Base-by-base conservation (phyloP, 2,888 invertebrate genomes). In the Lochmaea crataegi region DNA sequence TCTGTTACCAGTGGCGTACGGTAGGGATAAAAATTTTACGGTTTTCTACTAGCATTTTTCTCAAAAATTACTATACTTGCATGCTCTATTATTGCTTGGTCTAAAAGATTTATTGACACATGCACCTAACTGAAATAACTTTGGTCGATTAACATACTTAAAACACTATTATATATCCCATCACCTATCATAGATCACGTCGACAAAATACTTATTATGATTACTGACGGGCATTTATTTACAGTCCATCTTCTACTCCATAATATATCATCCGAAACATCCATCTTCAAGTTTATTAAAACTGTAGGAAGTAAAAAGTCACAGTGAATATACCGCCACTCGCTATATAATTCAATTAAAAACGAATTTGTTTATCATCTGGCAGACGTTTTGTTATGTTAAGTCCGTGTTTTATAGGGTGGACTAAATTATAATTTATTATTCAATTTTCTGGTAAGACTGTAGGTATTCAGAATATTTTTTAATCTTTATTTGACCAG, bases 361-460 rank as follows among this genome's bases (percentile, higher is more conserved):
- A 66, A 56, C 14, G 56, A 66, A 56, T 66, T 66, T 66, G 66
- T 57, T 66, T 66, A 42, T 66, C 66, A 56, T 66, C 56, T 12
- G 12, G n/a, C 48, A 53, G 65, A 38, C 32, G 32, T 51, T 51
- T 16, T 22, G 42, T 18, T 51, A 64, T 12, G 10, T 41, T 11
- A 41, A 56, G 56, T 26, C 26, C 16, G 6, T 38, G 7, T 32
- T 9, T 22, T 65, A 65, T 53, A 53, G 51, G 38, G 18, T 65
- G 51, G 48, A 18, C 38, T 16, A 26, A 12, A 9, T 48, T 53
- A 14, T 10, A 42, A 12, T 6, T 1, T 42, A 42, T 42, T 1
- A 42, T 42, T 18, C 56, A 58, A 5, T 7, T n/a, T 32, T 11
- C 6, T 58, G 14, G 14, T 11, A 32, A 32, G 4, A 26, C n/a